Base-by-base conservation (phyloP, 2,113 vertebrate genomes). In the Rousettus leschenaultii region DNA sequence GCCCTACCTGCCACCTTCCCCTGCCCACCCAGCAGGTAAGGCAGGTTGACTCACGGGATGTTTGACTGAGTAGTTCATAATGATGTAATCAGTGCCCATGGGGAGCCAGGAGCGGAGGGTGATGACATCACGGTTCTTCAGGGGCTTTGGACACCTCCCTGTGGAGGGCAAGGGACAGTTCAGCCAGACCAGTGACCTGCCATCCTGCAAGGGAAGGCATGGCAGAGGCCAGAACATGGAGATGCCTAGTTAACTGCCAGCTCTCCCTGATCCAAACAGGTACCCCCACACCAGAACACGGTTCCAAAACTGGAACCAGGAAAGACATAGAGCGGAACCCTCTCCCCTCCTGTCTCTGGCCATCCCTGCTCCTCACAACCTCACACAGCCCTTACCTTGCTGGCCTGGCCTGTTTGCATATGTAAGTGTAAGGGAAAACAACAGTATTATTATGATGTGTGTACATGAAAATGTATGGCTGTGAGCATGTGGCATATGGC, bases 61-160 rank as follows among this genome's bases (percentile, higher is more conserved):
- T 97, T 99, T 99, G 89, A 99, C 99, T 1, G 99, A 99, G 98
- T 99, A 99, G 98, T 99, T 99, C 99, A 99, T 99, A 98, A 99
- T 99, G 99, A 99, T 99, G 98, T 99, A 99, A 98, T 99, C 99
- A 0, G 97, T 98, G 28, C 99, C 99, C 97, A 99, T 99, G 59
- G 99, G 99, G 94, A 99, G 98, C 99, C 99, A 99, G 89, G 99
- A 99, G 71, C 99, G 99, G 94, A 99, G 99, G 0, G 99, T 99
- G 98, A 99, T 98, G 96, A 99, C 99, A 0, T 99, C 99, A 13
- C 99, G 98, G 98, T 99, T 99, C 98, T 99, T 99, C 97, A 99
- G 96, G 28, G 99, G 99, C 89, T 99, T 99, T 10, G 99, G 99
- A 98, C 99, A 99, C 93, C 98, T 99, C 99, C 99, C 99, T 99